Base-by-base conservation (phyloP, 2,888 invertebrate species). In the Lepidonotus clava region DNA sequence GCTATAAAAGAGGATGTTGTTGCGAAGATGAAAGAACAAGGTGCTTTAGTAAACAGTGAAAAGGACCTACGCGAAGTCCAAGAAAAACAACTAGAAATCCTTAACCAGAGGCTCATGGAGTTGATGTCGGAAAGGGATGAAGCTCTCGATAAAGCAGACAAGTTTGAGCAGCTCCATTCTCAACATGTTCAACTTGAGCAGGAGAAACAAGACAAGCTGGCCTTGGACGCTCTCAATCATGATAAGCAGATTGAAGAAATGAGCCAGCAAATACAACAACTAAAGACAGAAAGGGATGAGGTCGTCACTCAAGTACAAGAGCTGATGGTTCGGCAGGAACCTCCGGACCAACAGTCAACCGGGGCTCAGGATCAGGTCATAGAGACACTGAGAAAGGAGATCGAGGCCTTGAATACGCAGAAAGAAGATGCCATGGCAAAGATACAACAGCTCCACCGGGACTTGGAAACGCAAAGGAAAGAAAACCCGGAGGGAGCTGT, bases 321-420 rank as follows among this genome's bases (percentile, higher is more conserved):
- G 11, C 66, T 24, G 28, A 32, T 8, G 11, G 41, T 83, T 11
- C 53, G 14, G 18, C 51, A 46, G 53, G n/a, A 34, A 14, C 77
- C 11, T 8, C 28, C 11, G 32, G 6, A 56, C 14, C 46, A 34
- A 32, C 21, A 77, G 77, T 36, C 51, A 21, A 32, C 34, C n/a
- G 6, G 18, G 1, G 1, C 34, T 1, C 32, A 41, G 18, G 8
- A 21, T 1, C 32, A 40, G 24, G 40, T 51, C 5, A 40, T 34
- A 6, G 51, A 46, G 21, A 56, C 38, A 14, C 34, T 86, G 34
- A 83, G 34, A 34, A 21, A 28, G 2, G 46, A 86, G 36, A 86
- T 86, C 40, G 80, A 86, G 32, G 80, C 40, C 21, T 53, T 86
- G 18, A 83, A 80, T 86, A 56, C 56, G 14, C 83, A 83, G 41